Conservation (phyloP, 1,140 invertebrate genomes). For the Thalassaphorura encarpata region DNA sequence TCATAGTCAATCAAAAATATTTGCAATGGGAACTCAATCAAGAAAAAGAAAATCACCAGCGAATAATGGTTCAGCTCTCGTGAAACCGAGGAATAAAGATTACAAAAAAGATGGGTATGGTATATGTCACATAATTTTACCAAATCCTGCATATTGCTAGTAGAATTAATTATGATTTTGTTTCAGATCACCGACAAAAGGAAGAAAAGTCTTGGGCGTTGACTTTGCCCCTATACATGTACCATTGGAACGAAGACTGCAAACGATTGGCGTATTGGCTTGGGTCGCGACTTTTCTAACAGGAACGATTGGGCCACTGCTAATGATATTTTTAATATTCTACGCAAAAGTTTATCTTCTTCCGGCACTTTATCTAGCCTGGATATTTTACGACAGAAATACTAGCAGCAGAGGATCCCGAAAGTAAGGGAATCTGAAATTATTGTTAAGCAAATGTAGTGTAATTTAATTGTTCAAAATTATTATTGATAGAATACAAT, state of each 20-base stretch:
- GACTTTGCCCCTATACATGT: constrained; percentile 4
- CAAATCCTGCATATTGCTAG: no score
- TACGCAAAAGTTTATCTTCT: constrained; percentile 1
- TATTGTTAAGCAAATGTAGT: no score
- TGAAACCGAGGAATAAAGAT: no score
- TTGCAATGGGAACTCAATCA: no score
- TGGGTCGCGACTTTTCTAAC: neutral
- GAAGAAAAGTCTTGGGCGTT: constrained; percentile 3
- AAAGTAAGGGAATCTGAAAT: neutral
- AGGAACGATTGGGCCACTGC: neutral
- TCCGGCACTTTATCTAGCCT: neutral
- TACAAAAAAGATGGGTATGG: no score
- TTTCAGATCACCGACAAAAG: no score
- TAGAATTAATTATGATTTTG: no score
- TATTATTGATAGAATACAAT: constrained; percentile 41
- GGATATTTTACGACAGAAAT: constrained; percentile 1
- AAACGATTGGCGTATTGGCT: neutral
- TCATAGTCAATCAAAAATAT: no score
- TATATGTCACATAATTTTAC: no score
- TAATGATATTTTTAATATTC: neutral
- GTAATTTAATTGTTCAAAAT: no score
- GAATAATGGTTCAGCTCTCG: no score
- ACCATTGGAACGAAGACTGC: constrained; percentile 3
- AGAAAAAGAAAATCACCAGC: no score
- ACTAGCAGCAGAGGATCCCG: neutral